Evolutionary conservation across 2,797 vertebrate genomes (phyloP).

Genomic region (Hybognathus amarus): DNA sequence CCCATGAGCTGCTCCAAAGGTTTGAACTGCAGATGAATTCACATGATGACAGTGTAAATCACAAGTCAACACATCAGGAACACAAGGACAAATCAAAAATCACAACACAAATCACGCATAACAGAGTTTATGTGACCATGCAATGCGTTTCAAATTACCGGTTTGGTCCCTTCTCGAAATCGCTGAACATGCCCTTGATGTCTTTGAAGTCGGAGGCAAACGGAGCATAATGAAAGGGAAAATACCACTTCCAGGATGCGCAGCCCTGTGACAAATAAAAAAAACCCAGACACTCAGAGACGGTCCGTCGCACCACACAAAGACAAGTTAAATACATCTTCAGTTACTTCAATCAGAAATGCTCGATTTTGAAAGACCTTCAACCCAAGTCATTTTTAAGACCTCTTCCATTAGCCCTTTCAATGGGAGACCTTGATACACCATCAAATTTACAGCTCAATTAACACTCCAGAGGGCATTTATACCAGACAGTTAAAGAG

Average conservation of each 20-base stretch:
- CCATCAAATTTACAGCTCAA: not conserved
- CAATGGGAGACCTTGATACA: conserved; percentile 28
- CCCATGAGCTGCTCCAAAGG: conserved; percentile 98
- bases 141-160: conserved; percentile 76
- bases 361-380: conserved; percentile 16
- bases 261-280: conserved; percentile 83
- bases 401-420: conserved; percentile 25
- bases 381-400: conserved; percentile 9
- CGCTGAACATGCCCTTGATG: conserved; percentile 87
- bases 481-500: conserved; percentile 18
- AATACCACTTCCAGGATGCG: conserved; percentile 99
- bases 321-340: conserved; percentile 34
- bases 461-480: conserved; percentile 26
- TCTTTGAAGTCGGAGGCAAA: conserved; percentile 98
- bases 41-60: conserved; percentile 1
- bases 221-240: conserved; percentile 97
- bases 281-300: not conserved
- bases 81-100: no score
- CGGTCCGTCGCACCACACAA: not conserved
- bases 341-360: conserved; percentile 29
- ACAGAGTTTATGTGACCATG: not conserved
- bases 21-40: conserved; percentile 84
- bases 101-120: no score
- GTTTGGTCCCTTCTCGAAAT: conserved; percentile 93
- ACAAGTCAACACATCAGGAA: not conserved